Percentiles rank a stretch among this genome's conserved stretches.
Conservation (phyloP, 2,113 vertebrate species). For the Tympanuchus pallidicinctus region DNA sequence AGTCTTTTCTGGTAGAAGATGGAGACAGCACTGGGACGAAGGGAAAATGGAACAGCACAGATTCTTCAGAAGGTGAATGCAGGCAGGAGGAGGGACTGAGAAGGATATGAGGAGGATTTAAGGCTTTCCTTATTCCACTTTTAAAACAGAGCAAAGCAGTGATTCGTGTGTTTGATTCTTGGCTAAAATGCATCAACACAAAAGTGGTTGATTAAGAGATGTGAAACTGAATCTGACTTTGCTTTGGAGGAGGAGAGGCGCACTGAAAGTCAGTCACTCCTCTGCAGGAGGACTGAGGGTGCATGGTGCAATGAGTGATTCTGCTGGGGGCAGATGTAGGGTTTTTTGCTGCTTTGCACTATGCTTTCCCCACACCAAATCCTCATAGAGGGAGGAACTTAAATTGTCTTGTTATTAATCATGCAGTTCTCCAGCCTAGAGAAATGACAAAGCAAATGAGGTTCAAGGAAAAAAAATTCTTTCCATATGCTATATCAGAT, state of each 20-base stretch:
- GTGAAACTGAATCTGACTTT: not conserved
- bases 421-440: not conserved
- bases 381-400: not conserved
- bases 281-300: accelerated
- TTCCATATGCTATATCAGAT: not conserved
- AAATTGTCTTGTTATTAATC: not conserved
- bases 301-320: not conserved
- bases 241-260: not conserved
- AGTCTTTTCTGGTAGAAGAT: not conserved
- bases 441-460: not conserved
- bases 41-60: not conserved
- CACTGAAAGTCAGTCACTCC: not conserved
- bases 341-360: not conserved
- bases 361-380: not conserved
- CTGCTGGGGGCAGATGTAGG: not conserved
- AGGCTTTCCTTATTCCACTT: not conserved
- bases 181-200: not conserved
- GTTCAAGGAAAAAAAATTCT: not conserved
- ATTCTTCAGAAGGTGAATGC: not conserved
- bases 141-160: not conserved
- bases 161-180: not conserved
- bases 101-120: not conserved
- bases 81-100: not conserved
- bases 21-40: too few relatives aligned
- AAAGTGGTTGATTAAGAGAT: not conserved